Percentiles rank a stretch among this genome's conserved stretches.
Conservation (phyloP, 2,888 invertebrate genomes). For the Cantharis rustica region DNA sequence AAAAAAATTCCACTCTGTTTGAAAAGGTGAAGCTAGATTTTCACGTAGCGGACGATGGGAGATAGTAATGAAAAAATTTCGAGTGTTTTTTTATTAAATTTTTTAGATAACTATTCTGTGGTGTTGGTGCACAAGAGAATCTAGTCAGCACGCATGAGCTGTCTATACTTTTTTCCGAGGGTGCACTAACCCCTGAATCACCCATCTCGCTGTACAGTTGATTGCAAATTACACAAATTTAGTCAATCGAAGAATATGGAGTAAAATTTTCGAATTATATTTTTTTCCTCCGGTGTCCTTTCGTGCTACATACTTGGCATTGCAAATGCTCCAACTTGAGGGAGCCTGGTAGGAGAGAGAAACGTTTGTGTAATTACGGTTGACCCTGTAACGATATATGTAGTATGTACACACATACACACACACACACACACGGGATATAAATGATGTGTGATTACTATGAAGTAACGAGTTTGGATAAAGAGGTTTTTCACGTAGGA, state of each 20-base stretch:
- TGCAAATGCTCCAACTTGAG: no score
- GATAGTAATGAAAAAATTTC: not conserved
- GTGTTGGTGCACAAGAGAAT: slow-evolving; percentile 1
- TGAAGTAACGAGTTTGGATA: slow-evolving; percentile 20
- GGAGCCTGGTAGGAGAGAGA: no score
- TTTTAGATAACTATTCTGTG: not conserved
- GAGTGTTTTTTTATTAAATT: not conserved
- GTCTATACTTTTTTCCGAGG: slow-evolving; percentile 35
- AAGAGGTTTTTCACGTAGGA: slow-evolving; percentile 6
- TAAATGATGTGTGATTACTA: slow-evolving; percentile 11
- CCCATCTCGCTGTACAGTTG: slow-evolving; percentile 34
- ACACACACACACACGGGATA: no score
- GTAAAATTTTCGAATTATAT: not conserved
- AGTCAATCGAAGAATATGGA: not conserved
- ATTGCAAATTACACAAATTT: slow-evolving; percentile 35
- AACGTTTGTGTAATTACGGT: slow-evolving; percentile 17
- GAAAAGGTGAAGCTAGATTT: not conserved
- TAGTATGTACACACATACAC: not conserved
- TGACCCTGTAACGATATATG: slow-evolving; percentile 28
- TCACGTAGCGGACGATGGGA: not conserved
- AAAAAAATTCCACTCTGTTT: not conserved
- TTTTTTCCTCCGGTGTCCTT: not conserved
- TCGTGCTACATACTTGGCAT: not conserved
- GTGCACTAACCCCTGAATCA: slow-evolving; percentile 38
- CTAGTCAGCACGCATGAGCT: slow-evolving; percentile 18